phyloP scores from a whole-genome alignment of 2,888 invertebrate species.

The Caenorhabditis sinica region DNA sequence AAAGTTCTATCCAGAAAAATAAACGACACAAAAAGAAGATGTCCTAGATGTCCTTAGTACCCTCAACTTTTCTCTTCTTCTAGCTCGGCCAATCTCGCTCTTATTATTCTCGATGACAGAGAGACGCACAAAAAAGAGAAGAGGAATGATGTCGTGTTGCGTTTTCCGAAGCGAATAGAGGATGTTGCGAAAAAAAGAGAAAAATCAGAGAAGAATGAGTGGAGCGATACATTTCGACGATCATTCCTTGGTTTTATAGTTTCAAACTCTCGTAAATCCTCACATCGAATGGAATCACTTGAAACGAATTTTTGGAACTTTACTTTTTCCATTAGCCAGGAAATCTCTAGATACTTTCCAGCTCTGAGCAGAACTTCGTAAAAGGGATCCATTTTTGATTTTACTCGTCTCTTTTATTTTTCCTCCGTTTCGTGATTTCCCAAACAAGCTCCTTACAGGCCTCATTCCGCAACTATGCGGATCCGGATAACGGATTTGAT shows the following conservation, averaged over 20 bases:
- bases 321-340: not conserved
- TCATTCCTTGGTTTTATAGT: constrained; percentile 45
- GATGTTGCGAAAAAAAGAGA: constrained; percentile 41
- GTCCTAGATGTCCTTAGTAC: constrained; percentile 22
- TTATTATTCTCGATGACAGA: constrained; percentile 49
- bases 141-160: constrained; percentile 35
- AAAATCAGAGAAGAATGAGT: not conserved
- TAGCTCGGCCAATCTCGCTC: constrained; percentile 46
- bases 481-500: not conserved
- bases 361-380: too few relatives aligned
- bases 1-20: constrained; percentile 3
- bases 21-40: constrained; percentile 25
- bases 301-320: not conserved
- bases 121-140: constrained; percentile 7
- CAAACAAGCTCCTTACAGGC: not conserved
- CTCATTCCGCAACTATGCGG: constrained; percentile 25
- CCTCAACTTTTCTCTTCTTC: not conserved
- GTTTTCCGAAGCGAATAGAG: constrained; percentile 30
- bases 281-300: constrained; percentile 18
- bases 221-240: constrained; percentile 25
- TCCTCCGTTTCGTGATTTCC: not conserved
- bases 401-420: not conserved
- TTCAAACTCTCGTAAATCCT: constrained; percentile 52
- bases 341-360: too few relatives aligned
- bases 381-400: not conserved